These are phyloP conservation scores for Zoanthus gigantus DNA, from an alignment of 92 coral and sea anemone species.

Conservation along the genomic window DNA sequence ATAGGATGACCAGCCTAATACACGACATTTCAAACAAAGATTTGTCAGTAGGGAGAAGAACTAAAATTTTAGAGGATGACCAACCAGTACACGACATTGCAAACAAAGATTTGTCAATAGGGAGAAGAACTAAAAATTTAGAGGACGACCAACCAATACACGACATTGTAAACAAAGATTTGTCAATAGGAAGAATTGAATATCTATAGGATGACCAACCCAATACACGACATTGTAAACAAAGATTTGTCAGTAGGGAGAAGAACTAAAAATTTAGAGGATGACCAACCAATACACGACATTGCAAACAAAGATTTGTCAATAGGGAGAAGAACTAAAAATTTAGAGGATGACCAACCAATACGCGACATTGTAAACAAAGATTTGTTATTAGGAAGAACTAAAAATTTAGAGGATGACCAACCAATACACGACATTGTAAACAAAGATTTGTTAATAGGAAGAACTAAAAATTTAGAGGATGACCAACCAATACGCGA, in stretches of 20 bases:
- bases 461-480: no score
- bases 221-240: not conserved
- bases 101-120: not conserved
- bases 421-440: no score
- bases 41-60: no score
- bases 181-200: not conserved
- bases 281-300: not conserved
- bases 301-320: not conserved
- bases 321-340: not conserved
- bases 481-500: no score
- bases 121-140: not conserved
- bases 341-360: no score
- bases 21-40: no score
- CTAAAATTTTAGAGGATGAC: no score
- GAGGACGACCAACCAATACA: not conserved
- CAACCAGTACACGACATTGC: not conserved
- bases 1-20: no score
- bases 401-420: no score
- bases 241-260: not conserved
- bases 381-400: not conserved
- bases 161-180: not conserved
- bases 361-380: no score
- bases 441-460: no score
- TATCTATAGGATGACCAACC: not conserved
- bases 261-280: not conserved